Base-by-base conservation (phyloP, 2,113 vertebrate genomes). In the Oenanthe melanoleuca region DNA sequence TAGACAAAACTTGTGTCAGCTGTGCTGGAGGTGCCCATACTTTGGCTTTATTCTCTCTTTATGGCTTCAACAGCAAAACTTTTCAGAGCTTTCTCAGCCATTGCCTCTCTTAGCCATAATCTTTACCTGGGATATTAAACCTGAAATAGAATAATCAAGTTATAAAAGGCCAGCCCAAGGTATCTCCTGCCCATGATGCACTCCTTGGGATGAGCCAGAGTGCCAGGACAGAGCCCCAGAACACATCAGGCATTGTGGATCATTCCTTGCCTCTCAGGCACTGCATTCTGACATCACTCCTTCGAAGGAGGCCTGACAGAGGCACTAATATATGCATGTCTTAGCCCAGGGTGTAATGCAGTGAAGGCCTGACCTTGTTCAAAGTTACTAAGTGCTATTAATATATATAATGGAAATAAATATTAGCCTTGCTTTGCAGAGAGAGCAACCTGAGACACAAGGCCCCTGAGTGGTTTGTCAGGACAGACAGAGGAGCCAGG, bases 311-410 rank as follows among this genome's bases (percentile, higher is more conserved):
- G 75, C 73, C 88, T 20, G 44, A 95, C 64, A 72, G 73, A 89
- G 77, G 75, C 83, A 81, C 77, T 96, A 95, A 97, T 95, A 8
- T 93, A 96, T 95, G 95, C 91, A 1, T 19, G 83, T 84, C 88
- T 95, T 93, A 89, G 96, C 94, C 95, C 91, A 94, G 52, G 6
- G 45, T 37, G 83, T 89, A 89, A 93, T 52, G 91, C 89, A 95
- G 80, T 0, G 24, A 86, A 94, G 90, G 50, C 92, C 89, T 95
- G 95, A 97, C 95, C 96, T 96, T 96, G 92, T 84, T 86, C 94
- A 95, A 96, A 97, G 94, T 93, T 91, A 96, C 89, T 91, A 95
- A 96, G 92, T 86, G 80, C 94, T 94, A 95, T 96, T 95, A 96
- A 96, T 97, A 96, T 37, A 90, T 93, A 92, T 42, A 93, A 94